Base-by-base conservation (phyloP, 2,888 invertebrate genomes). In the Drosophila meridiana region DNA sequence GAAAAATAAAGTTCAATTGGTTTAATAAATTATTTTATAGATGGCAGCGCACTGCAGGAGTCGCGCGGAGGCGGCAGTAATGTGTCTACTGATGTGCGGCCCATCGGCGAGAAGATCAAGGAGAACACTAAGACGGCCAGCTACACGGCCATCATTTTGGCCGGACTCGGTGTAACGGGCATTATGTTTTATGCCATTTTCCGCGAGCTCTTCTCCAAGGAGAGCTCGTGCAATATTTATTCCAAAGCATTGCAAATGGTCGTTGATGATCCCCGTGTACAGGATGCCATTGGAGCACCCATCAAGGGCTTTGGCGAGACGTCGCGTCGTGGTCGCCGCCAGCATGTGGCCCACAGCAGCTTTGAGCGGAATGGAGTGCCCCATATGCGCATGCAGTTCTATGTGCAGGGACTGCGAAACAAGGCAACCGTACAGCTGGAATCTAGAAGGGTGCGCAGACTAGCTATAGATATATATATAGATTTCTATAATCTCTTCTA, bases 271-370 rank as follows among this genome's bases (percentile, higher is more conserved):
- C 94, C 95, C 6, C 94, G 96, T 89, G 95, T 98, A 1, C 95
- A 95, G 88, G 97, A 98, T 93, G 95, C 96, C n/a, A 93, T 98
- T 63, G 99, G 99, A n/a, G 94, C 95, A 72, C 98, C 98, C 7
- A 96, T 99, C 40, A 98, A 96, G 92, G 97, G 97, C 2, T 97
- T 95, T 93, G 98, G 98, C 0, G 98, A 98, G 92, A 97, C 97
- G 92, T 96, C 96, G 0, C 94, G 96, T 28, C 94, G 98, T 79
- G 96, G 98, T 47, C 94, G 98, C 73, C 94, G 98, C 50, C 95
- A 96, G 76, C 97, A 97, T 94, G 96, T 98, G 48, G 96, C 96
- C 78, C 97, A 98, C 93, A 94, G 95, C 53, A 94, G 95, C 48
- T 98, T 96, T 93, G 94, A 95, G 76, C 95, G 96, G 75, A 95